Conservation (phyloP, 37 sponge, comb jelly and placozoan genomes). For the Eunapius fragilis region DNA sequence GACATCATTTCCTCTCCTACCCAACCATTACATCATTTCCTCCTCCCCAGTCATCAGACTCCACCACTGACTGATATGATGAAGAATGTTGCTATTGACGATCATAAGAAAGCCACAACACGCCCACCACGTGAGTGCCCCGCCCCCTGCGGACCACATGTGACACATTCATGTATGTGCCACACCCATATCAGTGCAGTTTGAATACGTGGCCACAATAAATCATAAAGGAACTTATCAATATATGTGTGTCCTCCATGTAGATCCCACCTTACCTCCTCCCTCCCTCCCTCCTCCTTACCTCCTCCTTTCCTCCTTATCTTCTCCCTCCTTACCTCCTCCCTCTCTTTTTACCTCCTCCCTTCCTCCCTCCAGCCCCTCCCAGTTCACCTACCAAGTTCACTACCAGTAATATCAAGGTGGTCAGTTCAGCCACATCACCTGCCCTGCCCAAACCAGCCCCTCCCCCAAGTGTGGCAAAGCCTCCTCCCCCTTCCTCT, state of each 20-base stretch:
- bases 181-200: background rate
- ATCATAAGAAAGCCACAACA: conserved; percentile 57
- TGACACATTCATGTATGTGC: background rate
- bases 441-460: conserved; percentile 53
- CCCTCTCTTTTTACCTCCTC: background rate
- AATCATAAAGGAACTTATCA: too few species aligned
- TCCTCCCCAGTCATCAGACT: background rate
- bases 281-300: too few species aligned
- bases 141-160: background rate
- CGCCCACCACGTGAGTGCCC: conserved; percentile 44
- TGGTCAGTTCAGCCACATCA: conserved; percentile 14
- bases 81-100: conserved; percentile 46
- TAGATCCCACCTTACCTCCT: background rate
- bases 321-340: too few species aligned
- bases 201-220: too few species aligned
- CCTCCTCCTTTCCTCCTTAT: background rate
- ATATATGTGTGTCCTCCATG: background rate
- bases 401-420: conserved; percentile 28
- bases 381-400: conserved; percentile 18
- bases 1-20: too few species aligned
- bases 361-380: conserved; percentile 25
- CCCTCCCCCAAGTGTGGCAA: conserved; percentile 36
- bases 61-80: conserved; percentile 70
- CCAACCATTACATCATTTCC: background rate
- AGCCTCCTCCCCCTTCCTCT: conserved; percentile 3